phyloP scores from a whole-genome alignment of 2,888 invertebrate genomes.

The Phania funesta region DNA sequence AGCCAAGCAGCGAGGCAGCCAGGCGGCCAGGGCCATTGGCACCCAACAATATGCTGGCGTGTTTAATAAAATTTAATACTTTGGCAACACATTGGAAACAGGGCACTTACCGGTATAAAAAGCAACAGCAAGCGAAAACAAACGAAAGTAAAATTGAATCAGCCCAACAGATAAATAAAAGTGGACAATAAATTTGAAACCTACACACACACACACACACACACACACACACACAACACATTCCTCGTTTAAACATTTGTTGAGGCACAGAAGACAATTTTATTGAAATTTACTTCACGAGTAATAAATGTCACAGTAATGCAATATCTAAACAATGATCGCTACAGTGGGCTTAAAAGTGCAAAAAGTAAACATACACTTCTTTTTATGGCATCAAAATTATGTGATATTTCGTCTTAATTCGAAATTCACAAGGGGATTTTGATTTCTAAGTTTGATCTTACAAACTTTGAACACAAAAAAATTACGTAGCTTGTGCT shows the following conservation, averaged over 20 bases:
- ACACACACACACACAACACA: background rate
- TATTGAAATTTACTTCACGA: conserved; percentile 47
- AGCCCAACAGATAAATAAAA: conserved; percentile 42
- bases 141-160: conserved; percentile 65
- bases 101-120: conserved; percentile 52
- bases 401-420: too few relatives aligned
- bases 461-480: too few relatives aligned
- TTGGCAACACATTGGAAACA: conserved; percentile 61
- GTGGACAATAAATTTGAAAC: conserved; percentile 21
- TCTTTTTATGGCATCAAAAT: too few relatives aligned
- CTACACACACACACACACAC: background rate
- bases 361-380: too few relatives aligned
- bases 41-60: conserved; percentile 59
- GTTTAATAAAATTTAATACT: conserved; percentile 67
- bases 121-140: conserved; percentile 16
- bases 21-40: conserved; percentile 57
- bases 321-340: background rate
- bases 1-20: background rate
- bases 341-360: too few relatives aligned
- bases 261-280: conserved; percentile 16
- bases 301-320: conserved; percentile 21
- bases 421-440: too few relatives aligned
- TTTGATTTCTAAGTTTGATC: too few relatives aligned
- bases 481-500: too few relatives aligned
- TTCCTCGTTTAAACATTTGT: background rate